phyloP scores from a whole-genome alignment of 2,888 invertebrate species.

The Hylaea fasciaria region DNA sequence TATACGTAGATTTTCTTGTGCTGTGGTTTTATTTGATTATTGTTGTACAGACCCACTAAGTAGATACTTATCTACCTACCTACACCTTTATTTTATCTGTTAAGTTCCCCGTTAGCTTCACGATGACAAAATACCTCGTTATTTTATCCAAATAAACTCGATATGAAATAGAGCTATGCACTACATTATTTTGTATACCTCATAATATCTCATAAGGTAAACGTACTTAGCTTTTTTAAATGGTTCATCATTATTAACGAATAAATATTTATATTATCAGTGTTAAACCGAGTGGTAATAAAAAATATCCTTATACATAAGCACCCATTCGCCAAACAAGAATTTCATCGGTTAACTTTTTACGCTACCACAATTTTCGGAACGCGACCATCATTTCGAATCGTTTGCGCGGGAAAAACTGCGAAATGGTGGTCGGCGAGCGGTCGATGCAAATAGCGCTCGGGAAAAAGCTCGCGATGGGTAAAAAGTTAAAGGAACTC shows the following conservation, averaged over 20 bases:
- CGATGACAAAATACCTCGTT: too few relatives aligned
- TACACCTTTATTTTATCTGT: too few relatives aligned
- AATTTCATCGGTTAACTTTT: constrained; percentile 73
- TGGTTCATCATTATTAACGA: constrained; percentile 20
- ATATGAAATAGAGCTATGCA: too few relatives aligned
- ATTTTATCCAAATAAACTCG: too few relatives aligned
- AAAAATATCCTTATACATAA: constrained; percentile 69
- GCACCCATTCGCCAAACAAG: constrained; percentile 69
- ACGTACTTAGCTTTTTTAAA: too few relatives aligned
- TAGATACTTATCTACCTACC: too few relatives aligned
- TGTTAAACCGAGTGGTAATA: constrained; percentile 47
- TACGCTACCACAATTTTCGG: constrained; percentile 67
- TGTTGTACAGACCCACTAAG: too few relatives aligned
- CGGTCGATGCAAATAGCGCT: constrained; percentile 76
- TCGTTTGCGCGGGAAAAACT: constrained; percentile 69
- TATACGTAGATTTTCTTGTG: too few relatives aligned
- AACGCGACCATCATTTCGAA: constrained; percentile 69
- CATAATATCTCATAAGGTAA: too few relatives aligned
- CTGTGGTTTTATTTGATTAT: too few relatives aligned
- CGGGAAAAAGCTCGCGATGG: constrained; percentile 66
- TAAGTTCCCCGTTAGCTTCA: too few relatives aligned
- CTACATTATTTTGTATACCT: too few relatives aligned
- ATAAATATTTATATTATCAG: constrained; percentile 58
- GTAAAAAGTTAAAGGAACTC: constrained; percentile 80
- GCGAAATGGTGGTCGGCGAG: constrained; percentile 68